phyloP scores from a whole-genome alignment of 2,888 invertebrate species.

The Ochropacha duplaris region DNA sequence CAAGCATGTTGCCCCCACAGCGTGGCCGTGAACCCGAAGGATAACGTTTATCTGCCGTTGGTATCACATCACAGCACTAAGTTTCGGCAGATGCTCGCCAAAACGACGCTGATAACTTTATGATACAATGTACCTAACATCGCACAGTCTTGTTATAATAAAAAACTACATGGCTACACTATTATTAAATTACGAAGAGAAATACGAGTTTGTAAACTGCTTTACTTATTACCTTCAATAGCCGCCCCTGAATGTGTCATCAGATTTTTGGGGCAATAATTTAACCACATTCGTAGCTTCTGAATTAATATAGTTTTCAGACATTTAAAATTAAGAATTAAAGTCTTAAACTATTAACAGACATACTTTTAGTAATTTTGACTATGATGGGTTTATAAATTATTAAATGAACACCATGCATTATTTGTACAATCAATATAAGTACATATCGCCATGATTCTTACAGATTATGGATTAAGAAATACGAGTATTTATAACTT shows the following conservation, averaged over 20 bases:
- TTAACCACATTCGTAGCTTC: too few species aligned
- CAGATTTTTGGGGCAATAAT: too few species aligned
- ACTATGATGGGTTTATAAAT: too few species aligned
- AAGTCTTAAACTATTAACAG: too few species aligned
- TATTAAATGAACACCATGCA: too few species aligned
- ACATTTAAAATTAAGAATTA: too few species aligned
- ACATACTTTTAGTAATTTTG: too few species aligned
- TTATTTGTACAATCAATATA: too few species aligned
- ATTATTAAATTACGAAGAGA: neutral
- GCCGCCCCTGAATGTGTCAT: neutral
- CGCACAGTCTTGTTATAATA: slow-evolving; percentile 6
- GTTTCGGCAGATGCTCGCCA: slow-evolving; percentile 74
- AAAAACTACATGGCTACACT: neutral
- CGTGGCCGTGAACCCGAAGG: slow-evolving; percentile 66
- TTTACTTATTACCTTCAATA: neutral
- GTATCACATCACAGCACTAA: slow-evolving; percentile 55
- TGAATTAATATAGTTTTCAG: too few species aligned
- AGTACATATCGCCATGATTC: too few species aligned
- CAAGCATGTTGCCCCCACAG: slow-evolving; percentile 43
- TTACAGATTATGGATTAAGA: too few species aligned
- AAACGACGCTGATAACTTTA: slow-evolving; percentile 62
- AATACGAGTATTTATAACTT: too few species aligned
- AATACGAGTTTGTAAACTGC: neutral
- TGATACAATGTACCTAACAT: slow-evolving; percentile 24
- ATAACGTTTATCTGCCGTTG: slow-evolving; percentile 61